Base-by-base conservation (phyloP, 2,888 invertebrate species). In the Agrotis ipsilon region DNA sequence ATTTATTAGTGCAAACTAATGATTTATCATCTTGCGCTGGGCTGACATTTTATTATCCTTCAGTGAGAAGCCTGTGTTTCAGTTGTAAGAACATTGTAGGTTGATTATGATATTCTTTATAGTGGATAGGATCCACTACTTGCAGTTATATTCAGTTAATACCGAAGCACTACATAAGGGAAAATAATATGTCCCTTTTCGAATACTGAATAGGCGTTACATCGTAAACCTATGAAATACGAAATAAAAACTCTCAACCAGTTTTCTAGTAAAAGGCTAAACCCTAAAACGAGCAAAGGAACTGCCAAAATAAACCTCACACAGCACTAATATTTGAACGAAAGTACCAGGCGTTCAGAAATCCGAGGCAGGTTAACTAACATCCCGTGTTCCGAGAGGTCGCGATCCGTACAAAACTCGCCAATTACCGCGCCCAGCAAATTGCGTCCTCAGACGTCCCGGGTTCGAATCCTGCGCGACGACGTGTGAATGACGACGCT, bases 401-500 rank as follows among this genome's bases (percentile, higher is more conserved):
- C 64, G 67, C 68, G 60, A 70, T 67, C 61, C 69, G 62, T 63
- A 83, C 81, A 85, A 83, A 82, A 81, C 78, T 77, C 77, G 68
- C 68, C 77, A 87, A 84, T 87, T 84, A 86, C 69, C 21, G 70
- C 54, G 51, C 75, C 65, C 68, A 62, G 78, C 68, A 81, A 85
- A 87, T 82, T 82, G 77, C 84, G 72, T 78, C 72, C 86, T 82
- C 82, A 84, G 78, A 81, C 84, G 72, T 62, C 52, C 65, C 55
- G n/a, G 75, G 78, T 85, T 86, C 83, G 83, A 86, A 79, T 85
- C 85, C 78, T 72, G 74, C 32, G 77, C 80, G 77, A 72, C 77
- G 69, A 85, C 78, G 85, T 85, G 85, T 86, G 85, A 81, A 83
- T 80, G 72, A 75, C 86, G 75, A 72, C 78, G 64, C 76, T 80